These are phyloP conservation scores for Calyptomena viridis DNA, from an alignment of 2,113 vertebrate genomes.

Conservation along the genomic window DNA sequence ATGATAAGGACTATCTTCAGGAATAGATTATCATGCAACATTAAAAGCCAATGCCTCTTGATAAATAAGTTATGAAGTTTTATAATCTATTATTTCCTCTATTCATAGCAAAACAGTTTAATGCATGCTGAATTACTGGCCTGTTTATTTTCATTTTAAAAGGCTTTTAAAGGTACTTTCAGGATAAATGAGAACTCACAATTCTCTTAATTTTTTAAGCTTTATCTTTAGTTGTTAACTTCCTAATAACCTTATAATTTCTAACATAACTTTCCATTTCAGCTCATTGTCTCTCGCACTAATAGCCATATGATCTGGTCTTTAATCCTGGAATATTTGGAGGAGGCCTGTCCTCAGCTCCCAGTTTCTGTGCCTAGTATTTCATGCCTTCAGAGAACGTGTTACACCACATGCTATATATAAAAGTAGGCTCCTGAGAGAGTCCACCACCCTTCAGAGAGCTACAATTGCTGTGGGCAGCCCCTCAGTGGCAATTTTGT, in stretches of 20 bases:
- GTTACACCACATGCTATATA: too few species aligned
- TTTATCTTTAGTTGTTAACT: neutral
- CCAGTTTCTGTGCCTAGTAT: neutral
- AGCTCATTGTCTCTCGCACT: neutral
- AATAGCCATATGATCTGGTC: neutral
- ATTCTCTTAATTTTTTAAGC: neutral
- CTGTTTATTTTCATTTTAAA: neutral
- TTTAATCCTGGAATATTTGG: neutral
- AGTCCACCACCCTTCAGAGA: neutral
- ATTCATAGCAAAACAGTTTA: neutral
- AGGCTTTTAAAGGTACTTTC: neutral
- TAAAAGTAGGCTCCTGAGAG: neutral
- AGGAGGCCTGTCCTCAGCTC: neutral
- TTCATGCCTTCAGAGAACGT: neutral
- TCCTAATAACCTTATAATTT: neutral
- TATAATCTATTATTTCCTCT: constrained; percentile 17
- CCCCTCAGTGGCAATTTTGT: neutral
- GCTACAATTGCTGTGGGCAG: neutral
- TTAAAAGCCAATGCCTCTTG: constrained; percentile 28
- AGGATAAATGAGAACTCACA: neutral
- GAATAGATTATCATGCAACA: constrained; percentile 28
- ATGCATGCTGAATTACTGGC: neutral
- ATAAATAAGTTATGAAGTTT: constrained; percentile 10
- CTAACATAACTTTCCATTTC: neutral
- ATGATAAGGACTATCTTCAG: neutral